phyloP scores from a whole-genome alignment of 2,797 vertebrate genomes.

The Myotis pilosus region DNA sequence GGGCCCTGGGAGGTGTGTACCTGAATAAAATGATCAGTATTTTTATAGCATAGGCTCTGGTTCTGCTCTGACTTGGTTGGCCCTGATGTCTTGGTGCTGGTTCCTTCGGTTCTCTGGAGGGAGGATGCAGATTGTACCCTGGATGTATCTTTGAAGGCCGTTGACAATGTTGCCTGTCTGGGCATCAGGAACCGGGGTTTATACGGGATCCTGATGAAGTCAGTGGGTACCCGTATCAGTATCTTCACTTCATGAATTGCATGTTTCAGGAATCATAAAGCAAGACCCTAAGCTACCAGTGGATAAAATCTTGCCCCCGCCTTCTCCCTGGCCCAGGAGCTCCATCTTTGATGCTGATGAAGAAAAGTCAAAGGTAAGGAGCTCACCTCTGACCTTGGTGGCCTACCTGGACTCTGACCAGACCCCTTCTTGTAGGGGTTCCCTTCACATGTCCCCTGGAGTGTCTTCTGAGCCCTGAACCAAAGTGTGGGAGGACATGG shows the following conservation, averaged over 20 bases:
- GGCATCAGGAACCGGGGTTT: neutral
- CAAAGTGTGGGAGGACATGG: neutral
- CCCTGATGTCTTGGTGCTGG: neutral
- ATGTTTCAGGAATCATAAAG: conserved; percentile 89
- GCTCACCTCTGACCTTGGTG: neutral
- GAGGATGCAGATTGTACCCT: neutral
- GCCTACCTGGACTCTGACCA: neutral
- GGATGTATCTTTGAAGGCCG: neutral
- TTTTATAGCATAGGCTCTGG: neutral
- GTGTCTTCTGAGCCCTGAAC: neutral
- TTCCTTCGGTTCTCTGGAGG: neutral
- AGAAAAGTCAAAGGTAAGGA: conserved; percentile 90
- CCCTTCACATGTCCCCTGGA: neutral
- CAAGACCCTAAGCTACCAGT: conserved; percentile 90
- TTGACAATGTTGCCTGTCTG: neutral
- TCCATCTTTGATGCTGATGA: conserved; percentile 92
- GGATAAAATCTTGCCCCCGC: conserved; percentile 88
- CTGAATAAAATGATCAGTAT: neutral
- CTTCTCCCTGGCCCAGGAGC: conserved; percentile 87
- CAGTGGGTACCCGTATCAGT: rapidly evolving
- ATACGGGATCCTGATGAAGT: neutral
- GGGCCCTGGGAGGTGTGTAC: neutral
- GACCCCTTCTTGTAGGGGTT: neutral
- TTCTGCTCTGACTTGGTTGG: neutral
- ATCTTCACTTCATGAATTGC: conserved; percentile 6